A percentile compares a stretch with the other conserved stretches of the same genome.
Evolutionary conservation across 2,888 invertebrate species (phyloP).

Genomic region (Blastobasis adustella): DNA sequence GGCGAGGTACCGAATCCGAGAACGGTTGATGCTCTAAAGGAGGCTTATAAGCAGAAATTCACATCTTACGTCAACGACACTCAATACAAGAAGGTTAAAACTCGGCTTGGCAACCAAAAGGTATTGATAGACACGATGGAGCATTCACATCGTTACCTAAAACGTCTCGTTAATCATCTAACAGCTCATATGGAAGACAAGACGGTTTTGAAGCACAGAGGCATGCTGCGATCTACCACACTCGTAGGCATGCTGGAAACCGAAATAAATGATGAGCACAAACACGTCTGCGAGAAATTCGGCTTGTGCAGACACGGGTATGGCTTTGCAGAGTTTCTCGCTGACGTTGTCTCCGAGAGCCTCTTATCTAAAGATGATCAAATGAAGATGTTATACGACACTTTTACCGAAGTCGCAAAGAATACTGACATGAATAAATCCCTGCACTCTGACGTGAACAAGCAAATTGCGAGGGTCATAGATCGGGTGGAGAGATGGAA

Average conservation of each 20-base stretch:
- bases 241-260: slow-evolving; percentile 26
- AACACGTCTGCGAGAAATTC: slow-evolving; percentile 31
- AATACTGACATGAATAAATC: slow-evolving; percentile 15
- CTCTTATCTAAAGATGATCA: slow-evolving; percentile 21
- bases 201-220: slow-evolving; percentile 10
- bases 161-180: slow-evolving; percentile 28
- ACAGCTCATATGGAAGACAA: slow-evolving; percentile 19
- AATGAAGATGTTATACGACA: slow-evolving; percentile 23
- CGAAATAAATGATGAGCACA: slow-evolving; percentile 22
- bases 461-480: slow-evolving; percentile 12
- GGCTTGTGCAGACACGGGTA: slow-evolving; percentile 26
- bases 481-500: slow-evolving; percentile 11
- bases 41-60: slow-evolving; percentile 32
- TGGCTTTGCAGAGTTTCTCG: slow-evolving; percentile 25
- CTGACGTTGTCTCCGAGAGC: slow-evolving; percentile 20
- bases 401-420: slow-evolving; percentile 30
- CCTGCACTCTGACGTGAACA: slow-evolving; percentile 15
- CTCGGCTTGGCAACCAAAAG: slow-evolving; percentile 34
- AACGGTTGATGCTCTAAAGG: slow-evolving; percentile 21
- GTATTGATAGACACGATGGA: slow-evolving; percentile 41
- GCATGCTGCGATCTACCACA: slow-evolving; percentile 7
- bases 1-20: slow-evolving; percentile 14
- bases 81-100: slow-evolving; percentile 30
- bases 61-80: slow-evolving; percentile 29
- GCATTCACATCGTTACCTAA: slow-evolving; percentile 32